A percentile compares a stretch with the other conserved stretches of the same genome.
Conservation (phyloP, 2,797 vertebrate genomes). For the Masticophis lateralis region DNA sequence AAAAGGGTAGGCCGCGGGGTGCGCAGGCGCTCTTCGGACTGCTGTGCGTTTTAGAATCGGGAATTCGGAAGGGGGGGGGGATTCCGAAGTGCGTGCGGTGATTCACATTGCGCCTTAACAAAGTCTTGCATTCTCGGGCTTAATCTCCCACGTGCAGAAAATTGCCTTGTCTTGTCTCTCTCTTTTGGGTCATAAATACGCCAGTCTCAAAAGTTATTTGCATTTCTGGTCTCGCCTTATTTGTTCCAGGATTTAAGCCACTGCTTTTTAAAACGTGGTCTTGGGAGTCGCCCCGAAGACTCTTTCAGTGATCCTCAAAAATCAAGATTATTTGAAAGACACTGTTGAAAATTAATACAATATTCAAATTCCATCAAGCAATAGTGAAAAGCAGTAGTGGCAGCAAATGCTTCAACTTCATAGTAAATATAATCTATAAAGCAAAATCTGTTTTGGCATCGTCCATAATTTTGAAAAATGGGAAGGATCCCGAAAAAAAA, state of each 20-base stretch:
- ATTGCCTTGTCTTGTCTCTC: not conserved
- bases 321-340: not conserved
- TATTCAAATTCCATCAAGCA: not conserved
- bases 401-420: not conserved
- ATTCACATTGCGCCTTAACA: accelerated
- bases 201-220: not conserved
- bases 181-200: not conserved
- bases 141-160: no score
- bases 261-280: not conserved
- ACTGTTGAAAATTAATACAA: not conserved
- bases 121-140: not conserved
- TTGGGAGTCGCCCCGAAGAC: not conserved
- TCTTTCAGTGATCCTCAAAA: not conserved
- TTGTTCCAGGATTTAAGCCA: not conserved
- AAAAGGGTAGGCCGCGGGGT: accelerated
- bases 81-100: no score
- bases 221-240: not conserved
- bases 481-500: not conserved
- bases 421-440: not conserved
- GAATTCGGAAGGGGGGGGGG: not conserved
- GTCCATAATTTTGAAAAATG: not conserved
- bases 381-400: not conserved
- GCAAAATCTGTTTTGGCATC: not conserved
- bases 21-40: accelerated
- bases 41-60: not conserved